Base-by-base conservation (phyloP, 1,140 invertebrate genomes). In the Littorina saxatilis region DNA sequence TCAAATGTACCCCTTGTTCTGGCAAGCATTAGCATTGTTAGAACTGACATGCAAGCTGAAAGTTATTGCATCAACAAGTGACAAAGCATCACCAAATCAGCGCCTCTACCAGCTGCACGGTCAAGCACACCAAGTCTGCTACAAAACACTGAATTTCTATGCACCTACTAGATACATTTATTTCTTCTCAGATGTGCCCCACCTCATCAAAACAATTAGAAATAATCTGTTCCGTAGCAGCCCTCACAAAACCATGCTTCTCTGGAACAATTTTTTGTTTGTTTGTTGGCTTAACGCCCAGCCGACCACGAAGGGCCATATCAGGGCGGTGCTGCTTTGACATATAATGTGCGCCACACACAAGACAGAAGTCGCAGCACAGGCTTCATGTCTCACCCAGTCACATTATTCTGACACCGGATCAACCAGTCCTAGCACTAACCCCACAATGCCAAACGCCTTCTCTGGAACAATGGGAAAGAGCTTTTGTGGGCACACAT, bases 91-190 rank as follows among this genome's bases (percentile, higher is more conserved):
- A 3, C 78, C 77, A 11, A 83, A 83, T 50, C 78, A 66, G 39
- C 35, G 40, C 9, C 61, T 83, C 20, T 75, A 75, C 58, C 35
- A 72, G n/a, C n/a, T 83, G 2, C 82, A 83, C 37, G 74, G 68
- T 23, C 20, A 43, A 3, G 70, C n/a, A 13, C 9, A 39, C 20
- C 61, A 73, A 29, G 7, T 52, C 50, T 35, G 55, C n/a, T 58
- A 75, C 66, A 79, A 58, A 40, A 39, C 66, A 1, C 2, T 52
- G 20, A 79, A 79, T 47, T 20, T 68, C 0, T 79, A 40, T 68
- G 61, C 77, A 11, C 15, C 0, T 1, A 35, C 63, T 20, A 63
- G 77, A 15, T 23, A 43, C 3, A 79, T 79, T 47, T 68, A n/a
- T 50, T 79, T 79, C 61, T 47, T 79, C 7, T 79, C 77, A n/a